A percentile compares a stretch with the other conserved stretches of the same genome.
phyloP scores from a whole-genome alignment of 2,797 vertebrate genomes.

The Taenioides sp. region DNA sequence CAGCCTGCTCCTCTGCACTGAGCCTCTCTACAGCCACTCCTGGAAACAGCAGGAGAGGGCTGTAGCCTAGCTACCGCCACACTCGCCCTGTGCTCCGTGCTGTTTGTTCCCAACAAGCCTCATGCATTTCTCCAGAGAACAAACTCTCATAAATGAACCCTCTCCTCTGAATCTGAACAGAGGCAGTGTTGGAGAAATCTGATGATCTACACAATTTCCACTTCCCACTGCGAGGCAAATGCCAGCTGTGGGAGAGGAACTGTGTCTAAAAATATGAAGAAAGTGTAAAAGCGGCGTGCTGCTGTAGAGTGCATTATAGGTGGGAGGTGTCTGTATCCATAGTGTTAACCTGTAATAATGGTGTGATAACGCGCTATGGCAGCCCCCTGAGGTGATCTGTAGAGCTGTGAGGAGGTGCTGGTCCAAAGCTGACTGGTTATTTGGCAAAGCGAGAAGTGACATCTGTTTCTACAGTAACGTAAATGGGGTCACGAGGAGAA shows the following conservation, averaged over 20 bases:
- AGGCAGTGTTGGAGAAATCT: slow-evolving; percentile 20
- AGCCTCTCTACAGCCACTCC: slow-evolving; percentile 51
- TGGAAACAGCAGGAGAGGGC: slow-evolving; percentile 65
- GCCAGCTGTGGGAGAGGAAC: slow-evolving; percentile 27
- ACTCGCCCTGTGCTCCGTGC: slow-evolving; percentile 56
- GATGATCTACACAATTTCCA: slow-evolving; percentile 32
- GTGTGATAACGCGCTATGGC: slow-evolving; percentile 13
- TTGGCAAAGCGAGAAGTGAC: slow-evolving; percentile 81
- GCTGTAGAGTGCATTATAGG: slow-evolving; percentile 32
- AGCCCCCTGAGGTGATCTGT: slow-evolving; percentile 12
- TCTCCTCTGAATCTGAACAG: slow-evolving; percentile 39
- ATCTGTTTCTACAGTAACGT: slow-evolving; percentile 85
- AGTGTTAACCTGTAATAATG: slow-evolving; percentile 24
- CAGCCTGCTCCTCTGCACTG: slow-evolving; percentile 23
- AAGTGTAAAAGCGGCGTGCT: slow-evolving; percentile 20
- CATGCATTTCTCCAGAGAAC: slow-evolving; percentile 51
- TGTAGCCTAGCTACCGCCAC: slow-evolving; percentile 67
- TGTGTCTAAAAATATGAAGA: slow-evolving; percentile 29
- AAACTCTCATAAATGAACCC: slow-evolving; percentile 50
- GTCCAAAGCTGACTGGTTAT: slow-evolving; percentile 76
- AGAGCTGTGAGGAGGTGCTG: slow-evolving; percentile 30
- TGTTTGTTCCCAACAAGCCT: slow-evolving; percentile 62
- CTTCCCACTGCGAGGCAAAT: slow-evolving; percentile 25
- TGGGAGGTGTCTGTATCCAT: slow-evolving; percentile 24
- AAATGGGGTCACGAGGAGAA: slow-evolving; percentile 81